Evolutionary conservation across 2,797 vertebrate genomes (phyloP).

Genomic region (Champsocephalus esox): DNA sequence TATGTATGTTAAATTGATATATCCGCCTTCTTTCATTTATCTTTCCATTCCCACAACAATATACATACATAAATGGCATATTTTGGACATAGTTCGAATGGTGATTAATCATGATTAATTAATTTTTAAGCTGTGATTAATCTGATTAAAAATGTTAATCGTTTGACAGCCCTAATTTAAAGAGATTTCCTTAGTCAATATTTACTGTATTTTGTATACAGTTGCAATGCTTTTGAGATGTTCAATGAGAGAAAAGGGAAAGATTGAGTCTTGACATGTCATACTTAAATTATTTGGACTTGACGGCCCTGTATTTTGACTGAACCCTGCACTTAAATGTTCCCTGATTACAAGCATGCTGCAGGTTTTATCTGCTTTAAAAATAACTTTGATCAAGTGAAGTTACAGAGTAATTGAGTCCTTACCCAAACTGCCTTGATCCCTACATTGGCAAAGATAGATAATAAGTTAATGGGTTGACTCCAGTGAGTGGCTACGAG

Average conservation of each 20-base stretch:
- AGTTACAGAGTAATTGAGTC: not conserved
- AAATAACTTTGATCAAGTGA: constrained; percentile 39
- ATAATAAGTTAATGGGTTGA: constrained; percentile 33
- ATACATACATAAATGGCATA: too few species aligned
- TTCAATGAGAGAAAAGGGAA: not conserved
- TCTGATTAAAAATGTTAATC: too few species aligned
- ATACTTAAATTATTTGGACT: not conserved
- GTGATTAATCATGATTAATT: too few species aligned
- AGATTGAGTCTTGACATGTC: constrained; percentile 10
- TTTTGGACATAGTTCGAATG: too few species aligned
- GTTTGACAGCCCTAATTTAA: not conserved
- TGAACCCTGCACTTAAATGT: not conserved
- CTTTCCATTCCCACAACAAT: too few species aligned
- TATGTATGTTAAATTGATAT: too few species aligned
- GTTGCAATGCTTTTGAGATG: not conserved
- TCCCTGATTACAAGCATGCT: not conserved
- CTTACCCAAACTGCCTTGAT: constrained; percentile 5
- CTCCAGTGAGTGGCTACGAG: constrained; percentile 2
- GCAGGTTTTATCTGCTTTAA: constrained; percentile 14
- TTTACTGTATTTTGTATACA: not conserved
- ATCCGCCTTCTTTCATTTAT: too few species aligned
- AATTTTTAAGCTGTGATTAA: too few species aligned
- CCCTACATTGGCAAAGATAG: not conserved
- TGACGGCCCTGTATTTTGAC: not conserved
- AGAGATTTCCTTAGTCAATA: not conserved